Evolutionary conservation across 2,797 vertebrate genomes (phyloP).

Genomic region (Lophotriccus pileatus): DNA sequence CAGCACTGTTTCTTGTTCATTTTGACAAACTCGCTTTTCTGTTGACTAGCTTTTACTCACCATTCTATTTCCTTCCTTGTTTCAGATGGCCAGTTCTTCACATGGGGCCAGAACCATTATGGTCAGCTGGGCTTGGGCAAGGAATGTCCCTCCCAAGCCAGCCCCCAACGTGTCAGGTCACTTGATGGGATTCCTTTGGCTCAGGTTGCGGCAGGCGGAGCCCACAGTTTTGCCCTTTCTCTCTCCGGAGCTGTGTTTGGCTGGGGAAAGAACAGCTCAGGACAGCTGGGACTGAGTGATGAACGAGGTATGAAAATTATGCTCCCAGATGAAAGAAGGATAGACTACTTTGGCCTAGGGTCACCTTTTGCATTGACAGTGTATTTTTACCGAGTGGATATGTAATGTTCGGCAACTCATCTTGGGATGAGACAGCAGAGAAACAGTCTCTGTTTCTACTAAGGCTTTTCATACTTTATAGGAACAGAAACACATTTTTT

Average conservation of each 20-base stretch:
- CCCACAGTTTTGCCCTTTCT: constrained; percentile 89
- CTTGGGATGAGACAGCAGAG: background rate
- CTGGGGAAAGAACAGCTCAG: constrained; percentile 89
- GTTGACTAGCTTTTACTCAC: background rate
- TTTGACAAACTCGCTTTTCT: background rate
- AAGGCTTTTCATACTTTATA: background rate
- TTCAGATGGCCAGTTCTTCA: constrained; percentile 86
- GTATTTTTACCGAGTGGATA: background rate
- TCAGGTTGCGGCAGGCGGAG: constrained; percentile 87
- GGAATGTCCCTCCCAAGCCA: constrained; percentile 78
- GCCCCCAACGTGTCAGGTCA: constrained; percentile 84
- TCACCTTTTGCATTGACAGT: background rate
- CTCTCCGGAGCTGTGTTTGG: constrained; percentile 89
- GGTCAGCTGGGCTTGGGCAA: constrained; percentile 87
- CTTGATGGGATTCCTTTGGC: constrained; percentile 87
- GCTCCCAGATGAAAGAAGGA: background rate
- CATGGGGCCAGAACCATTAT: constrained; percentile 86
- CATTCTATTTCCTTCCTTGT: background rate
- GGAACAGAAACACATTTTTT: background rate
- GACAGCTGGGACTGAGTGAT: constrained; percentile 89
- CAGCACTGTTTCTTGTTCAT: background rate
- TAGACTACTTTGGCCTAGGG: background rate
- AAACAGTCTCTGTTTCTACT: background rate
- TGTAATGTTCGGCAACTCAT: background rate
- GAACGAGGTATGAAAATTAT: constrained; percentile 78